Evolutionary conservation across 2,888 invertebrate species (phyloP).

Genomic region (Calameuta pallipes): DNA sequence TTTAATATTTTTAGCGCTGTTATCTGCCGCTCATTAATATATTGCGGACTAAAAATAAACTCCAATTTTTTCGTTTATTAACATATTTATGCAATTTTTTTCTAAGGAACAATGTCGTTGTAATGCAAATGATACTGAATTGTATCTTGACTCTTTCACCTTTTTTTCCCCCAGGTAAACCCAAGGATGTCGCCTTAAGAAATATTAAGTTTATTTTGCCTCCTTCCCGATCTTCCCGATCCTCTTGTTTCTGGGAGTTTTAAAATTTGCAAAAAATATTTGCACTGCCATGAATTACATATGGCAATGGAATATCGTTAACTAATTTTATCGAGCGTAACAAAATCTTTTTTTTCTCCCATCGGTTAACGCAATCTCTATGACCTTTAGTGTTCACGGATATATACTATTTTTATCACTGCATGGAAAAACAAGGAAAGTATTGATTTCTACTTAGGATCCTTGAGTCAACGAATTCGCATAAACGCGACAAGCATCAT

Average conservation of each 20-base stretch:
- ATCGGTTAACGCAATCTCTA: not conserved
- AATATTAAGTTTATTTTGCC: not conserved
- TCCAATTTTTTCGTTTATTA: not conserved
- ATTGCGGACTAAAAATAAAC: not conserved
- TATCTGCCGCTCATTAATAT: not conserved
- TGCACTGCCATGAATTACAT: not conserved
- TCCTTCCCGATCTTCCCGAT: not conserved
- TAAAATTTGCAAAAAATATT: not conserved
- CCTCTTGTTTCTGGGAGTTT: not conserved
- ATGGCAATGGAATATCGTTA: not conserved
- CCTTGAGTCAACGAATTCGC: not conserved
- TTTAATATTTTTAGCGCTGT: not conserved
- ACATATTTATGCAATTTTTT: not conserved
- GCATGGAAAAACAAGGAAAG: not conserved
- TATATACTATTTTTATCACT: not conserved
- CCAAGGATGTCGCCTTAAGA: not conserved
- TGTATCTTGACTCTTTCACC: not conserved
- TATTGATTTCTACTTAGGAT: not conserved
- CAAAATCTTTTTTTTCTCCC: not conserved
- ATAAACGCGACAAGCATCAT: not conserved
- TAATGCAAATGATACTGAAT: not conserved
- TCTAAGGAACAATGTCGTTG: not conserved
- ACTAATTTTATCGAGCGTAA: not conserved
- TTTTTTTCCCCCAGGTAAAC: no score
- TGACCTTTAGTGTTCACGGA: not conserved